phyloP scores from a whole-genome alignment of 2,113 vertebrate species.

The Erythrolamprus reginae region DNA sequence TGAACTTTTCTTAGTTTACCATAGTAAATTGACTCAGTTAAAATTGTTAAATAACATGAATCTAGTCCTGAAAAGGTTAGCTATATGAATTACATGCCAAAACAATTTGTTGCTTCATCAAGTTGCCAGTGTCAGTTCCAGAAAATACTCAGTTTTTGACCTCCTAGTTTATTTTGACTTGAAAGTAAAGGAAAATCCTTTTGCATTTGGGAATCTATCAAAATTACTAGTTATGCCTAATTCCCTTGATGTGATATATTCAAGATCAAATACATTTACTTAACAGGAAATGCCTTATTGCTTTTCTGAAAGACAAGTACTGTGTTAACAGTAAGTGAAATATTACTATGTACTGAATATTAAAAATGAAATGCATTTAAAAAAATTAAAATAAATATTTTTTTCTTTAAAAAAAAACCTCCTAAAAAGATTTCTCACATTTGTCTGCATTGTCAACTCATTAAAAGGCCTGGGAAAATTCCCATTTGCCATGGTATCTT shows the following conservation, averaged over 20 bases:
- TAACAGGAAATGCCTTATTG: not conserved
- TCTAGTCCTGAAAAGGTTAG: not conserved
- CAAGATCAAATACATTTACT: not conserved
- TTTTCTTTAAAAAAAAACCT: not conserved
- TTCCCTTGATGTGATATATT: not conserved
- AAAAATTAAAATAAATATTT: not conserved
- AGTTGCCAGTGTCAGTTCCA: not conserved
- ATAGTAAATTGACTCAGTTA: not conserved
- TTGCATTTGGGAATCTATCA: not conserved
- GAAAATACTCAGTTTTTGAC: not conserved
- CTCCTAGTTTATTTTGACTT: conserved; percentile 15
- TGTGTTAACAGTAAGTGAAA: too few relatives aligned
- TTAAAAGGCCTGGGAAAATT: not conserved
- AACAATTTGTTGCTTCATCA: not conserved
- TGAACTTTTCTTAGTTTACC: conserved; percentile 17
- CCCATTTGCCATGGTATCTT: not conserved
- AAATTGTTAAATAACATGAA: conserved; percentile 23
- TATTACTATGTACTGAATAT: not conserved
- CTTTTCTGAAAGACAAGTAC: conserved; percentile 4
- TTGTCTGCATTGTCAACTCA: not conserved
- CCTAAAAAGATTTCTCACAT: not conserved
- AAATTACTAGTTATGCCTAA: conserved; percentile 5
- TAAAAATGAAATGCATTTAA: not conserved
- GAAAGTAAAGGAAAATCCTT: not conserved
- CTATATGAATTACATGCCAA: conserved; percentile 7